These are phyloP conservation scores for Sterna hirundo DNA, from an alignment of 2,113 vertebrate genomes.

Conservation along the genomic window DNA sequence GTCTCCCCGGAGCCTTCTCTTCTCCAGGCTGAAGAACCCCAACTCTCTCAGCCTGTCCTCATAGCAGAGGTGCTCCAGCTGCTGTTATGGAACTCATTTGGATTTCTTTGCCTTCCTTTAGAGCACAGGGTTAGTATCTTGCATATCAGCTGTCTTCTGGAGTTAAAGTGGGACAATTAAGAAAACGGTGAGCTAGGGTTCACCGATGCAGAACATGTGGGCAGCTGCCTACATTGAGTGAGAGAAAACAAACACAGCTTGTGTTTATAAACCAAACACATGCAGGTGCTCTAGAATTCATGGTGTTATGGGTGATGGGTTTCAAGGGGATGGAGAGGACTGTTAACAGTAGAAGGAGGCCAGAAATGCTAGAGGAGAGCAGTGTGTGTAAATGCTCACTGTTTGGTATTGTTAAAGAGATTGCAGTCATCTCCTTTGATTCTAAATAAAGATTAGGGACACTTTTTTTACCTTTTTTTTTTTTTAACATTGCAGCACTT, in stretches of 20 bases:
- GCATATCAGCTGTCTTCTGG: neutral
- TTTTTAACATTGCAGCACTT: neutral
- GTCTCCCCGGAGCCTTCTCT: too few species aligned
- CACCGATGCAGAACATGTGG: neutral
- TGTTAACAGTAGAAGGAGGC: neutral
- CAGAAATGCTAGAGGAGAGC: neutral
- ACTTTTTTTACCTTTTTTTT: neutral
- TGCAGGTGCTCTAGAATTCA: neutral
- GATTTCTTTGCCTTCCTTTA: neutral
- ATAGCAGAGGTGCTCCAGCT: neutral
- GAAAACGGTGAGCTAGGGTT: neutral
- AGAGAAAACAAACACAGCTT: neutral
- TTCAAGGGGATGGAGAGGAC: neutral
- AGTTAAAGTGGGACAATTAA: neutral
- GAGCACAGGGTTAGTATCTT: neutral
- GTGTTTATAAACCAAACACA: neutral
- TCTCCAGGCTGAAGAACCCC: too few species aligned
- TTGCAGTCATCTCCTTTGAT: neutral
- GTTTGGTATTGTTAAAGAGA: neutral
- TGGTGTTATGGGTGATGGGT: neutral
- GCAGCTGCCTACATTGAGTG: neutral
- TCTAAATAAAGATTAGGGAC: neutral
- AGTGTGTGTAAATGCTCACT: neutral
- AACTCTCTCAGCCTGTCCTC: too few species aligned
- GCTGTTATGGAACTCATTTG: neutral